Percentiles rank a stretch among this genome's conserved stretches.
These are phyloP conservation scores for Gopherus flavomarginatus DNA, from an alignment of 2,113 vertebrate genomes.

Conservation along the genomic window DNA sequence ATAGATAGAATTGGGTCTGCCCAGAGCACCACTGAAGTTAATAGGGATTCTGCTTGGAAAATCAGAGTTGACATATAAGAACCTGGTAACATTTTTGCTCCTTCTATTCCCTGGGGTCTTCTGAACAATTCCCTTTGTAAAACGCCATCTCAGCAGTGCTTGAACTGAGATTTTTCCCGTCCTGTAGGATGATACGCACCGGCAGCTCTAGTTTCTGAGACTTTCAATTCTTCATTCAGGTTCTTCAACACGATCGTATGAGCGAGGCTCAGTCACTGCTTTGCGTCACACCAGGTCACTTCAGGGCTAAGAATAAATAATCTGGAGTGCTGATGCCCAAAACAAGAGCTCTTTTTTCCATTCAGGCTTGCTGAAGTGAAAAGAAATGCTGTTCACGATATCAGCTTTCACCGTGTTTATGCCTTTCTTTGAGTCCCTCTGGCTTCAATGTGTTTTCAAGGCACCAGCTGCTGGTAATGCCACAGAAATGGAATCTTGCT, in stretches of 20 bases:
- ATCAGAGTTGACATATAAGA: fast-evolving
- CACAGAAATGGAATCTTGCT: not conserved
- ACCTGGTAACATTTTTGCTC: not conserved
- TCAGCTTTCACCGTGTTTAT: not conserved
- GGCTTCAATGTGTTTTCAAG: not conserved
- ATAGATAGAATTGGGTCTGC: no score
- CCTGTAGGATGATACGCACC: fast-evolving
- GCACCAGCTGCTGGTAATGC: not conserved
- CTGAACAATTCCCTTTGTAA: not conserved
- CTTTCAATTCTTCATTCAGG: not conserved
- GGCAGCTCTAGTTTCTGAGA: fast-evolving
- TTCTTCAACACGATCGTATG: fast-evolving
- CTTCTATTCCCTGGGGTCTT: not conserved
- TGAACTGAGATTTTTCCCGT: fast-evolving
- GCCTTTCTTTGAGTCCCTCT: not conserved
- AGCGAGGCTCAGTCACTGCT: fast-evolving
- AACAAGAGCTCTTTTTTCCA: not conserved
- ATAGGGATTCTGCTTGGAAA: not conserved
- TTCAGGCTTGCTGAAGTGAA: not conserved
- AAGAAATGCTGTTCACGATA: not conserved
- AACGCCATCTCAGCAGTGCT: fast-evolving
- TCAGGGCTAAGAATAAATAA: not conserved
- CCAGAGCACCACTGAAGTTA: no score
- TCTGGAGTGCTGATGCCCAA: not conserved
- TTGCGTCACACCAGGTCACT: fast-evolving